Evolutionary conservation across 1,140 invertebrate genomes (phyloP), one percentile per base, ranked within the genome.

Genomic region (Pachypsylla venusta): DNA sequence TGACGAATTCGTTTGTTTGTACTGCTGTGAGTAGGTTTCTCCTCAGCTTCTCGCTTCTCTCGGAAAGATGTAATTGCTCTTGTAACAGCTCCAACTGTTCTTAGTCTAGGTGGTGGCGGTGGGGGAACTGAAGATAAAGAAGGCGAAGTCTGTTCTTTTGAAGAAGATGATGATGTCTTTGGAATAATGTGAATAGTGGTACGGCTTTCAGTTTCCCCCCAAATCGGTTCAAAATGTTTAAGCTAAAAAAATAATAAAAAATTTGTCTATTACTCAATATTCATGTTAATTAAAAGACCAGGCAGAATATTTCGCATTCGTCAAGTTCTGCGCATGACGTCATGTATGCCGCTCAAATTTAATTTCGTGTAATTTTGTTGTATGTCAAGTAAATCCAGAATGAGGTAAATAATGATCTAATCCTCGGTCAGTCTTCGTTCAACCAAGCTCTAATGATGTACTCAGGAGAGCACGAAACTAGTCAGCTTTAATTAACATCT

Each of bases 221-320:
- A 96, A 63, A 93, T 86, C 25, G 91, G 89, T 73, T 96, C 93
- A 75, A 95, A 95, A 74, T 96, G 89, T 73, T 94, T 93, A 60
- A 92, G 74, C 78, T 80, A 64, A 62, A 63, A 62, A 60, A 59
- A 60, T 13, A 58, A n/a, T n/a, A n/a, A n/a, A n/a, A n/a, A n/a
- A n/a, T n/a, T n/a, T n/a, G n/a, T n/a, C n/a, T n/a, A n/a, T n/a
- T n/a, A n/a, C n/a, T n/a, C n/a, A n/a, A n/a, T n/a, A n/a, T n/a
- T n/a, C n/a, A n/a, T n/a, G n/a, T n/a, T n/a, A n/a, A n/a, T n/a
- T n/a, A n/a, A n/a, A n/a, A n/a, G n/a, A n/a, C n/a, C n/a, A n/a
- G n/a, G n/a, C n/a, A n/a, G n/a, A n/a, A n/a, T n/a, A n/a, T n/a
- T n/a, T n/a, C n/a, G n/a, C n/a, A n/a, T n/a, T n/a, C n/a, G n/a